phyloP scores from a whole-genome alignment of 64 coral and sea anemone species.

The Porites lutea region DNA sequence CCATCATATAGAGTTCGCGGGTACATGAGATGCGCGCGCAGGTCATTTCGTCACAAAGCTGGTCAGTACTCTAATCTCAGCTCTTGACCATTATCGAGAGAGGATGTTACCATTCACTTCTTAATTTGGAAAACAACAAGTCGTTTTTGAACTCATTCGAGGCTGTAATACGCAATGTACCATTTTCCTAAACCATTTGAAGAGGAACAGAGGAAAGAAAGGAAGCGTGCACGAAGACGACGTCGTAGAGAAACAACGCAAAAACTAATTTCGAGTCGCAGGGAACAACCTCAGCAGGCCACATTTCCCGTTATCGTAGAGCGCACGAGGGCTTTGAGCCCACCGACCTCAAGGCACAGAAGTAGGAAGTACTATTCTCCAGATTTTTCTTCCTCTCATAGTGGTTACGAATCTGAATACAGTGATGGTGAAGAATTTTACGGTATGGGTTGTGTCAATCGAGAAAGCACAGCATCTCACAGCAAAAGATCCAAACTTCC shows the following conservation, averaged over 20 bases:
- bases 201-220: constrained; percentile 17
- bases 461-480: neutral
- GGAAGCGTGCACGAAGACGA: constrained; percentile 18
- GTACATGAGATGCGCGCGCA: neutral
- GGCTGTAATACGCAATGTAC: neutral
- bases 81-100: no score
- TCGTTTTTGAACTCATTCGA: neutral
- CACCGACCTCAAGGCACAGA: constrained; percentile 11
- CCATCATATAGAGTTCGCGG: neutral
- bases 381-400: neutral
- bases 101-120: no score
- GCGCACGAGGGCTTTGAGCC: constrained; percentile 25
- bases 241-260: constrained; percentile 15
- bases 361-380: constrained; percentile 4
- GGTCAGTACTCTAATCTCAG: neutral
- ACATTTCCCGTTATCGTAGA: constrained; percentile 60
- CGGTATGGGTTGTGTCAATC: constrained; percentile 5
- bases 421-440: constrained; percentile 40
- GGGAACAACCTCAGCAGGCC: constrained; percentile 3
- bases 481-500: neutral
- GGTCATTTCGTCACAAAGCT: neutral
- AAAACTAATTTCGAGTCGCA: neutral
- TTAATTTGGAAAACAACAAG: no score
- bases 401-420: constrained; percentile 31
- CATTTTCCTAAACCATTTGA: neutral